phyloP scores from a whole-genome alignment of 2,888 invertebrate species.

The Steinernema hermaphroditum region DNA sequence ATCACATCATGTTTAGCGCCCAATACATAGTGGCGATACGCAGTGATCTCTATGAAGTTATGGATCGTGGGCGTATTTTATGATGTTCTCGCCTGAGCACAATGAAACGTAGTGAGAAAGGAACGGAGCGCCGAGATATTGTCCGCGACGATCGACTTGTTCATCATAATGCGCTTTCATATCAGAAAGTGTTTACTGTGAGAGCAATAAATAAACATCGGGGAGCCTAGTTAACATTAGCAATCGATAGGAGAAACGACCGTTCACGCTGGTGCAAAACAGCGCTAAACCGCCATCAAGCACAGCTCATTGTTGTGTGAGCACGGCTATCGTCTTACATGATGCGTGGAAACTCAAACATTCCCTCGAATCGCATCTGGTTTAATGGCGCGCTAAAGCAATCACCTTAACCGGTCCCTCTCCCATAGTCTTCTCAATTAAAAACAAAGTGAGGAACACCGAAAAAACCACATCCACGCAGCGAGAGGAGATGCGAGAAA shows the following conservation, averaged over 20 bases:
- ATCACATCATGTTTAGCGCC: not conserved
- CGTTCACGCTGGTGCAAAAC: not conserved
- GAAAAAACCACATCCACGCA: not conserved
- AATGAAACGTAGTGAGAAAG: too few relatives aligned
- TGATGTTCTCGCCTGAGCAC: too few relatives aligned
- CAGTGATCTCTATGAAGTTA: too few relatives aligned
- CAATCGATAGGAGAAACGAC: not conserved
- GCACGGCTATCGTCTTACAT: conserved; percentile 22
- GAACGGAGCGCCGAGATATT: not conserved
- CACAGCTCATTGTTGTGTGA: conserved; percentile 15
- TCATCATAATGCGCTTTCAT: not conserved
- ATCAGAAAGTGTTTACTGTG: too few relatives aligned
- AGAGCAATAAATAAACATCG: not conserved
- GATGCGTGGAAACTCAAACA: conserved; percentile 11
- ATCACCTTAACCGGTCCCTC: conserved; percentile 15
- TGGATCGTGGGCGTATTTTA: too few relatives aligned
- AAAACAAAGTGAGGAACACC: not conserved
- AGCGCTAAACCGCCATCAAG: not conserved
- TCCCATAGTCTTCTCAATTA: not conserved
- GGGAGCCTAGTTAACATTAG: not conserved
- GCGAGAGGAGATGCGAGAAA: too few relatives aligned
- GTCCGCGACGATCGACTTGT: not conserved
- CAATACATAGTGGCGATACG: too few relatives aligned
- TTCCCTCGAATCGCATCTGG: conserved; percentile 20
- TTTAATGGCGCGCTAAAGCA: conserved; percentile 11